phyloP scores from a whole-genome alignment of 2,888 invertebrate genomes.

The Macrophya annulata region DNA sequence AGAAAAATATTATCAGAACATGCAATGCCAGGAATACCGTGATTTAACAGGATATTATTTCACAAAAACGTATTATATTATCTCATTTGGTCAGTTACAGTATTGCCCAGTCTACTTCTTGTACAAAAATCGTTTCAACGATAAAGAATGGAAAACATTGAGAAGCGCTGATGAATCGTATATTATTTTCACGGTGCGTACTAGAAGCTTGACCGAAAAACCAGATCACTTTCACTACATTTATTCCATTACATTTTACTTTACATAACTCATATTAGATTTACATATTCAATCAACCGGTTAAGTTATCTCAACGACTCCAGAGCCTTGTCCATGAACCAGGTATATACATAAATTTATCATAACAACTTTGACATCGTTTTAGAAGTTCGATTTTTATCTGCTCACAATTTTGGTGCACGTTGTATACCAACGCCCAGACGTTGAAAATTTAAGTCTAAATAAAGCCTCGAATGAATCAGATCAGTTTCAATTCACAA shows the following conservation, averaged over 20 bases:
- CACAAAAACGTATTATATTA: not conserved
- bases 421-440: not conserved
- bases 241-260: not conserved
- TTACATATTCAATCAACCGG: constrained; percentile 22
- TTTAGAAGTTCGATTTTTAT: constrained; percentile 27
- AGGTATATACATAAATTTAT: not conserved
- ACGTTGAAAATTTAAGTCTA: not conserved
- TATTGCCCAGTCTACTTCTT: not conserved
- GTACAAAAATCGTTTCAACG: not conserved
- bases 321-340: not conserved
- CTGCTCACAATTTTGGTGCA: not conserved
- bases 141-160: not conserved
- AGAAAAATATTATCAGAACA: not conserved
- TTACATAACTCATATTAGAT: not conserved
- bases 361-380: not conserved
- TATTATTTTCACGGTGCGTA: not conserved
- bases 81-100: constrained; percentile 6
- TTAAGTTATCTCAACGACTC: constrained; percentile 22
- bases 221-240: not conserved
- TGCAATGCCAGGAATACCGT: not conserved
- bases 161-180: not conserved
- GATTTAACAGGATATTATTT: not conserved
- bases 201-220: constrained; percentile 3
- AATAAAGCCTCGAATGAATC: not conserved
- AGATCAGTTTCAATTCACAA: no score